Evolutionary conservation across 2,888 invertebrate species (phyloP), one percentile per base, ranked within the genome.

Genomic region (Ophonus ardosiacus): DNA sequence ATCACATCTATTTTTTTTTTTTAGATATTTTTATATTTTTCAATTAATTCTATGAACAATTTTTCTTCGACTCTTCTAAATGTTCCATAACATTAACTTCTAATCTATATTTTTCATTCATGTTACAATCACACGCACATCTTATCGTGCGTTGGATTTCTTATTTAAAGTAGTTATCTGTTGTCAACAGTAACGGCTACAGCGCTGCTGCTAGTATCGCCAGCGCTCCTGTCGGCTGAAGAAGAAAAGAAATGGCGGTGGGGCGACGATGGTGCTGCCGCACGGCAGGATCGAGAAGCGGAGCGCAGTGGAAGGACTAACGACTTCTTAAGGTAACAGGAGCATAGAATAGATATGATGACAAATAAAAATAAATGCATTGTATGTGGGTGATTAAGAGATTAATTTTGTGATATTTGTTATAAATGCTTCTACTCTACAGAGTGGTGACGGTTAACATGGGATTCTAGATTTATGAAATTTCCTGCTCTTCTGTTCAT

Each of bases 221-320:
- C 43, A 51, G 43, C 43, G 57, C 31, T 78, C n/a, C 17, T 89
- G 87, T 74, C 86, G 86, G 87, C 86, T 7, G 84, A 86, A 57
- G 90, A 91, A 85, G 91, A 92, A 68, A 90, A 90, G 74, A 90
- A 91, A 87, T 93, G 92, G 92, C 90, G 91, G 5, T 92, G 92
- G 92, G 89, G 89, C 56, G 89, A 90, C 71, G 88, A 89, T 68
- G 85, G 87, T 18, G 84, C 85, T 2, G 7, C 21, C 51, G 4
- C 56, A 24, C 13, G 56, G n/a, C 57, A 78, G 78, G 56, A 57
- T 21, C 57, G 57, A 18, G 78, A 78, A 56, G 7, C 18, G 13
- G 17, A 40, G 43, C 15, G 38, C 2, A 68, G 7, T 15, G 15
- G 43, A 15, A 43, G 40, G n/a, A 31, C 57, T 57, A 78, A 78